A percentile compares a stretch with the other conserved stretches of the same genome.
Conservation (phyloP, 2,888 invertebrate species). For the Crocallis elinguaria region DNA sequence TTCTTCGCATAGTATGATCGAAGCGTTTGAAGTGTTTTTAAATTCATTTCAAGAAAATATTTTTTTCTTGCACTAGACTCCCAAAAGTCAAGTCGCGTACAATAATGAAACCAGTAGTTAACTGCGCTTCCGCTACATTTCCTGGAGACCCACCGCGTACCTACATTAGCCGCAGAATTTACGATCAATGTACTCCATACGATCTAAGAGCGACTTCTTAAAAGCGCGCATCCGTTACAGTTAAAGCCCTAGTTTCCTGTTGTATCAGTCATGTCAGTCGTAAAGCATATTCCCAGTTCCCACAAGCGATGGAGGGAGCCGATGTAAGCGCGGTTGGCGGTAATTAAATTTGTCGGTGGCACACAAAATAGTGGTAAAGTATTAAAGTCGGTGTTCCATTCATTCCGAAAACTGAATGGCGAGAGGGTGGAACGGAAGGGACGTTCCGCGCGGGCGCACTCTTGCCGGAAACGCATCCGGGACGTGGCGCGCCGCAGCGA, state of each 20-base stretch:
- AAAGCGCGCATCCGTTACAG: conserved; percentile 35
- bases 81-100: not conserved
- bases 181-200: conserved; percentile 34
- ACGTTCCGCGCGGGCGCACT: conserved; percentile 77
- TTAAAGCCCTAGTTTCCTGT: conserved; percentile 43
- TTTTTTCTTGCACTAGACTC: not conserved
- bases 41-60: not conserved
- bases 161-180: conserved; percentile 29
- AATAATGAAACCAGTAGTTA: conserved; percentile 1
- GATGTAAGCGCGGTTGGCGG: conserved; percentile 40
- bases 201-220: conserved; percentile 36
- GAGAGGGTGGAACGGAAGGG: conserved; percentile 79
- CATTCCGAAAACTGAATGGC: conserved; percentile 63
- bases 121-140: conserved; percentile 8
- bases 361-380: conserved; percentile 36
- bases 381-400: conserved; percentile 52
- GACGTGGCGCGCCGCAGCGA: conserved; percentile 72
- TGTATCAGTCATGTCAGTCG: conserved; percentile 40
- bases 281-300: conserved; percentile 53
- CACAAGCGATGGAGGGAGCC: conserved; percentile 48
- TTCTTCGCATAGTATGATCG: no score
- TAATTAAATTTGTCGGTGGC: conserved; percentile 54
- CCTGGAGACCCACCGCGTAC: conserved; percentile 22
- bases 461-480: conserved; percentile 81
- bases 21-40: no score